These are phyloP conservation scores for Anniella stebbinsi DNA, from an alignment of 2,797 vertebrate genomes.

Conservation along the genomic window DNA sequence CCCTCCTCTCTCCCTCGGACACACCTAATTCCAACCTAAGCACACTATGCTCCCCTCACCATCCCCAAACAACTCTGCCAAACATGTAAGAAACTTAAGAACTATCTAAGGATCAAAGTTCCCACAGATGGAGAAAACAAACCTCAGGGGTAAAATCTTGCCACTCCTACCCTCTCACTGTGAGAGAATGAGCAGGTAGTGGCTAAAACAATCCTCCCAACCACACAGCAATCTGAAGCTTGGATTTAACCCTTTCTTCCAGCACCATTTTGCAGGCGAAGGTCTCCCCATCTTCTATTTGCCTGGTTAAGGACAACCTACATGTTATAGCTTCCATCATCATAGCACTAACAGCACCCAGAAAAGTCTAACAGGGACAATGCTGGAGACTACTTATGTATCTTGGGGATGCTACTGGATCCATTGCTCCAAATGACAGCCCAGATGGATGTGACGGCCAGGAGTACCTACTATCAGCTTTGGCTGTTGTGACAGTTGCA, in stretches of 20 bases:
- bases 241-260: neutral
- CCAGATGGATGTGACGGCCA: no score
- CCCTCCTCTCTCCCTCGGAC: neutral
- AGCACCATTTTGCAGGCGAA: neutral
- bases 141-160: neutral
- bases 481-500: no score
- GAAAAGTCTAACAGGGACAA: neutral
- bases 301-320: neutral
- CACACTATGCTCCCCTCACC: neutral
- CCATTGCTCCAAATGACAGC: no score
- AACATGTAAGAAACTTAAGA: neutral
- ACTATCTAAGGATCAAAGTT: neutral
- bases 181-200: neutral
- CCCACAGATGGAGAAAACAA: neutral
- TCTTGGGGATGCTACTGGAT: neutral
- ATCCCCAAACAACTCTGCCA: neutral
- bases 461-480: no score
- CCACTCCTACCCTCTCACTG: no score
- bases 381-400: neutral
- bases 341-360: neutral
- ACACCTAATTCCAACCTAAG: neutral
- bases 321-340: neutral
- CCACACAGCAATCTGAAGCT: neutral
- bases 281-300: neutral
- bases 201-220: neutral